Base-by-base conservation (phyloP, 2,113 vertebrate genomes). In the Marmota flaviventris region DNA sequence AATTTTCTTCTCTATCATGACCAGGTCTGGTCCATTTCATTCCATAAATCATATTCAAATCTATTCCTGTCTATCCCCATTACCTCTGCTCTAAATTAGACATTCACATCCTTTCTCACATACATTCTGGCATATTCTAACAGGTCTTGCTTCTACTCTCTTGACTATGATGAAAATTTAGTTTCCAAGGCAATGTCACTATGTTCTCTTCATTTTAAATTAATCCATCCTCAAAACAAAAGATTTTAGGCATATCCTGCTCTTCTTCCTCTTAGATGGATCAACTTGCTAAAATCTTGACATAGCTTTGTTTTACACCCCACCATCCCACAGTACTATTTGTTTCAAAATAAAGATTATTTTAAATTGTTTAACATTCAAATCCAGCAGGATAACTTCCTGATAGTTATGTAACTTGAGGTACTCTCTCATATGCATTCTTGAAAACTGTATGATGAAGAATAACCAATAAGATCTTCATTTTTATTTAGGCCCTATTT, bases 331-430 rank as follows among this genome's bases (percentile, higher is more conserved):
- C 8, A 45, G 25, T 13, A 48, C 39, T 45, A 48, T 45, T 58
- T 88, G 37, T 34, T 48, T 77, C 63, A 75, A 45, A 75, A 39
- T 73, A 73, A 75, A 37, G 58, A 65, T 13, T 51, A 76, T 67
- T 93, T 93, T 85, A 58, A 83, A 88, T 61, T 75, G 61, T 29
- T 76, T 78, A 95, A 85, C 45, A 92, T 56, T 85, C 25, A 78
- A 85, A 78, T 56, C n/a, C 51, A 76, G 25, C 91, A 12, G 25
- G 10, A 91, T 39, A 32, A 81, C 7, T 69, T 39, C 48, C 32
- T 73, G 45, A 58, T 20, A 75, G 73, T 22, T 39, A 92, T 32
- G 25, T 18, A 24, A 32, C 24, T 58, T 76, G 4, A 84, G 70
- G 39, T 77, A 76, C 42, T 37, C 61, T 78, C 11, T 42, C 29